A percentile compares a stretch with the other conserved stretches of the same genome.
Conservation (phyloP, 2,113 vertebrate species). For the Todiramphus saurophagus region DNA sequence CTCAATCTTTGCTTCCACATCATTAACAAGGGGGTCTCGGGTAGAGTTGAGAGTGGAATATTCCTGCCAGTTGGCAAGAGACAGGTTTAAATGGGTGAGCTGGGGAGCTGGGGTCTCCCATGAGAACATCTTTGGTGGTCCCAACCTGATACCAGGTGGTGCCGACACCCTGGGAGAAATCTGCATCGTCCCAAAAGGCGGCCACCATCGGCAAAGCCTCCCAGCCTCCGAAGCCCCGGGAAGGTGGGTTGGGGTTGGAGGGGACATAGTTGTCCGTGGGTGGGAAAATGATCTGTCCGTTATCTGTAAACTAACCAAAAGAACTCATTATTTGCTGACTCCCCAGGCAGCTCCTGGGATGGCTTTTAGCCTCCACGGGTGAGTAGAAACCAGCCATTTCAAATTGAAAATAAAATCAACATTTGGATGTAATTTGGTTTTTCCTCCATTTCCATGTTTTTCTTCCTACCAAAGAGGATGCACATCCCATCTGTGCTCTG, state of each 20-base stretch:
- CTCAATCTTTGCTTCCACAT: conserved; percentile 64
- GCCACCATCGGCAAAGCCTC: conserved; percentile 65
- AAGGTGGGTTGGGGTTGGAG: conserved; percentile 68
- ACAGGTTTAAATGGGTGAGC: neutral
- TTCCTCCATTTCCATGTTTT: neutral
- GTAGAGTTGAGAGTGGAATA: conserved; percentile 46
- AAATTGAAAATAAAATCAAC: neutral
- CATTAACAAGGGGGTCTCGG: neutral
- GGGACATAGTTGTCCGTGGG: conserved; percentile 49
- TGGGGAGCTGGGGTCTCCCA: neutral
- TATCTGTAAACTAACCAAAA: conserved; percentile 79
- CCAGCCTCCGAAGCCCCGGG: conserved; percentile 28
- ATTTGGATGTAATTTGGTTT: neutral
- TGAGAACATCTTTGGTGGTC: neutral
- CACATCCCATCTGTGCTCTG: neutral
- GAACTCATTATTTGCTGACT: neutral
- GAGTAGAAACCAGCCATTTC: neutral
- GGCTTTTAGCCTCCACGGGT: neutral
- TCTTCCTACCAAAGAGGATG: neutral
- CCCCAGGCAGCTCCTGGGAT: neutral
- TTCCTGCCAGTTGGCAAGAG: conserved; percentile 7
- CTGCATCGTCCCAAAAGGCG: conserved; percentile 78
- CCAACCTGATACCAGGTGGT: conserved; percentile 76
- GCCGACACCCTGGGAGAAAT: conserved; percentile 70
- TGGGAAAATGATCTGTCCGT: conserved; percentile 79